Percentiles rank a stretch among this genome's conserved stretches.
Conservation (phyloP, 2,888 invertebrate genomes). For the Brenthis hecate region DNA sequence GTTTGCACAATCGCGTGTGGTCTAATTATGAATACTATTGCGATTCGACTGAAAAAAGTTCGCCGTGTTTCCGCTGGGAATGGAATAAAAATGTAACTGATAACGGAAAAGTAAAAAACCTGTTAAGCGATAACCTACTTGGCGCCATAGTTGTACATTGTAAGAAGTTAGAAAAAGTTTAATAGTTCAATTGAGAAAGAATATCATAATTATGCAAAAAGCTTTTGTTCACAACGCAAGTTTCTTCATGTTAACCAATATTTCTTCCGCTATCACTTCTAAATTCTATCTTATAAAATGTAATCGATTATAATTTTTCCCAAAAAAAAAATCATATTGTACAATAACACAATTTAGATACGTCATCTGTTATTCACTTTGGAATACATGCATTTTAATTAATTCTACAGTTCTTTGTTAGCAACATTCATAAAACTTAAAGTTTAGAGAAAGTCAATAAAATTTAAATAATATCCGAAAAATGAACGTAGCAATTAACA, state of each 20-base stretch:
- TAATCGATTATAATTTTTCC: too few relatives aligned
- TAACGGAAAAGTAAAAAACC: conserved; percentile 52
- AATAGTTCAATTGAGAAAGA: conserved; percentile 16
- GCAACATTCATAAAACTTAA: too few relatives aligned
- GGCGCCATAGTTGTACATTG: conserved; percentile 54
- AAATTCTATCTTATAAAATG: too few relatives aligned
- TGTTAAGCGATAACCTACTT: conserved; percentile 60
- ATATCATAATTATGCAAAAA: conserved; percentile 11
- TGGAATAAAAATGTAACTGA: conserved; percentile 57
- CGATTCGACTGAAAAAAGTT: conserved; percentile 52
- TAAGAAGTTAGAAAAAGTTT: conserved; percentile 43
- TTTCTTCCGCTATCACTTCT: too few relatives aligned
- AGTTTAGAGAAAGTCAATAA: too few relatives aligned
- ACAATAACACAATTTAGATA: too few relatives aligned
- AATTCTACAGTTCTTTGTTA: too few relatives aligned
- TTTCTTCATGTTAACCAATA: not conserved
- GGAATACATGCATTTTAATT: too few relatives aligned
- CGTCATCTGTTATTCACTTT: too few relatives aligned
- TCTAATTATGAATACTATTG: conserved; percentile 69
- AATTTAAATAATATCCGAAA: too few relatives aligned
- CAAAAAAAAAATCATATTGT: too few relatives aligned
- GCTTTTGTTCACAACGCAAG: not conserved
- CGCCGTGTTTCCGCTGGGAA: conserved; percentile 48
- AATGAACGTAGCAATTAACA: too few relatives aligned
- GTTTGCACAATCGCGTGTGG: conserved; percentile 77